A percentile compares a stretch with the other conserved stretches of the same genome.
Evolutionary conservation across 1,140 invertebrate species (phyloP).

Genomic region (Penaeus chinensis): DNA sequence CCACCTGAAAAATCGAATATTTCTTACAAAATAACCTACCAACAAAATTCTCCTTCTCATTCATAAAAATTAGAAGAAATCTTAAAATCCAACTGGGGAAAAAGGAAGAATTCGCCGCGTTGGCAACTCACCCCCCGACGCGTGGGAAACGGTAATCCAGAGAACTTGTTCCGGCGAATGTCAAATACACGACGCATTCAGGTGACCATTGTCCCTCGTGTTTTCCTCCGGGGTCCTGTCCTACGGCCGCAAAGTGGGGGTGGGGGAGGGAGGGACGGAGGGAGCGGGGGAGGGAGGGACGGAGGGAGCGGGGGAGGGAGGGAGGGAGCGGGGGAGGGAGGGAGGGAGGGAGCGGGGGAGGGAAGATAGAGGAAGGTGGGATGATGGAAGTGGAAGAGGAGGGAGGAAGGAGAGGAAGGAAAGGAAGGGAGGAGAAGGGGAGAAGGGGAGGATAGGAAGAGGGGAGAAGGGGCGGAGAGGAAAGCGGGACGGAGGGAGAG

Average conservation of each 20-base stretch:
- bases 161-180: slow-evolving; percentile 58
- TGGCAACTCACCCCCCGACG: not conserved
- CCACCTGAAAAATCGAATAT: too few species aligned
- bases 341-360: not conserved
- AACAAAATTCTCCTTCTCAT: not conserved
- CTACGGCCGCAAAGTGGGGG: not conserved
- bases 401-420: not conserved
- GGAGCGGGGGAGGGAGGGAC: not conserved
- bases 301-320: not conserved
- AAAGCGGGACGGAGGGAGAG: not conserved
- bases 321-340: not conserved
- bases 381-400: not conserved
- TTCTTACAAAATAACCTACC: too few species aligned
- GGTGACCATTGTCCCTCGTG: slow-evolving; percentile 58
- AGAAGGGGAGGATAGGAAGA: not conserved
- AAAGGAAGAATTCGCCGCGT: not conserved
- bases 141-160: slow-evolving; percentile 55
- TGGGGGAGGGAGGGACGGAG: not conserved
- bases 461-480: not conserved
- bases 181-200: slow-evolving; percentile 53
- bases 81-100: not conserved
- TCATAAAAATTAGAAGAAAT: not conserved
- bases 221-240: slow-evolving; percentile 29
- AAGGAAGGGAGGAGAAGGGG: not conserved
- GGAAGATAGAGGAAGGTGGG: too few species aligned